Base-by-base conservation (phyloP, 2,797 vertebrate genomes). In the Masticophis lateralis region DNA sequence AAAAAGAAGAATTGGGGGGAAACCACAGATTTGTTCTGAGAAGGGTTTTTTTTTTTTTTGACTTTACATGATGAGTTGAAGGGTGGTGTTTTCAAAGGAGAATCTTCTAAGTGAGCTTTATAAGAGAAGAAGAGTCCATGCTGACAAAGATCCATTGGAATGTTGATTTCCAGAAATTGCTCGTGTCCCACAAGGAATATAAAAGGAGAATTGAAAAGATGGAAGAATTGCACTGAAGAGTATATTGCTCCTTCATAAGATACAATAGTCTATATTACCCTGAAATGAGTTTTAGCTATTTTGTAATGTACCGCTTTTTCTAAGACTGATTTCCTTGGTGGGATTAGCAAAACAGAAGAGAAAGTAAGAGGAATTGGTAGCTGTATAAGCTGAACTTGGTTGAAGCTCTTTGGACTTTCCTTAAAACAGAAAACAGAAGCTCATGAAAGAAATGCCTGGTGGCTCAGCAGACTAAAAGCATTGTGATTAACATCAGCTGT, bases 91-190 rank as follows among this genome's bases (percentile, higher is more conserved):
- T 83, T 79, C 83, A 86, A 83, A 86, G 25, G 61, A 74, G n/a
- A 10, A 43, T 60, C 4, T 63, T 89, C 12, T 28, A 43, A 32
- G 13, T 83, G 55, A 88, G 37, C 79, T 55, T 37, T 14, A 59
- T 28, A 20, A 20, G 37, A 79, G 57, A 11, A 1, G 63, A 61
- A 3, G 13, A 61, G 66, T 79, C 91, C 43, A n/a, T 88, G 66
- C 2, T 12, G 69, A 86, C 7, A 16, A n/a, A 86, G 86, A 91
- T 55, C 55, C 88, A 89, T 55, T 79, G 63, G 55, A 69, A 60
- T 43, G 86, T 83, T 91, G 88, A 61, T 91, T 63, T 61, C 47
- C 66, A 93, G 47, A 88, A 91, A 93, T 91, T 32, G 83, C 57
- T 55, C 18, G 22, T 28, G 47, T 79, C 28, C 63, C 55, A 27